Evolutionary conservation across 1,140 invertebrate species (phyloP).

Genomic region (Adelges cooleyi): DNA sequence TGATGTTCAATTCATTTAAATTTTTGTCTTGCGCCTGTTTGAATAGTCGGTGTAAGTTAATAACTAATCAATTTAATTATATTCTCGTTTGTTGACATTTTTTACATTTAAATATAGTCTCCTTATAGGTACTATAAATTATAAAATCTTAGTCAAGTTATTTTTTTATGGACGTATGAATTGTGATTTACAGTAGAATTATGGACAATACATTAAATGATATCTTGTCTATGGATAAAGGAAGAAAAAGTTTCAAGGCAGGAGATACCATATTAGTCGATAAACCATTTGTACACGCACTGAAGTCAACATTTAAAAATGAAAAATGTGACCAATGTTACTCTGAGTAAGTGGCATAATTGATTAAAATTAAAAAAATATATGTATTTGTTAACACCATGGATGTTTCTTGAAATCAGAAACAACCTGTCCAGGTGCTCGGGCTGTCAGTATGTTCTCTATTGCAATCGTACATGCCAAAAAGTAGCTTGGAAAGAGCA

Average conservation of each 20-base stretch:
- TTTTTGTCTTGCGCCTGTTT: too few species aligned
- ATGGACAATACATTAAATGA: too few species aligned
- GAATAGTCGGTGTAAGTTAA: too few species aligned
- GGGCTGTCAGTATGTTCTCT: slow-evolving; percentile 66
- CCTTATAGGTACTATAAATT: too few species aligned
- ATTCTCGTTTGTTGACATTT: too few species aligned
- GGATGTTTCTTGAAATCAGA: slow-evolving; percentile 41
- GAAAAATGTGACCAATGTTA: slow-evolving; percentile 52
- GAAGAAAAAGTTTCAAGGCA: neutral
- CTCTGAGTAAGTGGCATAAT: slow-evolving; percentile 41
- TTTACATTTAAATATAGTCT: too few species aligned
- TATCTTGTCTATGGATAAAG: neutral
- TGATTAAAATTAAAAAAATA: too few species aligned
- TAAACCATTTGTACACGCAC: slow-evolving; percentile 48
- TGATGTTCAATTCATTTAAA: too few species aligned
- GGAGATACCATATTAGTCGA: slow-evolving; percentile 35
- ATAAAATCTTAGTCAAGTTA: too few species aligned
- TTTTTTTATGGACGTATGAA: too few species aligned
- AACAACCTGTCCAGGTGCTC: slow-evolving; percentile 59
- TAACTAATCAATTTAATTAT: too few species aligned
- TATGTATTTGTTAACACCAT: slow-evolving; percentile 32
- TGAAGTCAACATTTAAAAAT: slow-evolving; percentile 45
- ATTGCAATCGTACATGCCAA: slow-evolving; percentile 63
- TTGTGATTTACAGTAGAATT: too few species aligned
- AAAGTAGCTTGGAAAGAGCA: slow-evolving; percentile 61